phyloP scores from a whole-genome alignment of 2,113 vertebrate genomes.

The Cynocephalus volans region DNA sequence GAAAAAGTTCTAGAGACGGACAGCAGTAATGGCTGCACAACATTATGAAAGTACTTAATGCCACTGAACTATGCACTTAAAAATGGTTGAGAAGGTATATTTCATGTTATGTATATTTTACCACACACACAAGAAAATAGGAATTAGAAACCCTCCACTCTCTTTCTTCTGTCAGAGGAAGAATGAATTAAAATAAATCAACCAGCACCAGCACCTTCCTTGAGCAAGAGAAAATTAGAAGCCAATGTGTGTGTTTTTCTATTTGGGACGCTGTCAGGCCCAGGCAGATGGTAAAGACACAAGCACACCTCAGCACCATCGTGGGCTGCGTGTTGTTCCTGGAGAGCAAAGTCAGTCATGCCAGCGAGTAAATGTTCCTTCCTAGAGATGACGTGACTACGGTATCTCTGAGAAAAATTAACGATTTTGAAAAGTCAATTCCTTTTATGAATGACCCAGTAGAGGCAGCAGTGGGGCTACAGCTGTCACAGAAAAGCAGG shows the following conservation, averaged over 20 bases:
- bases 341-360: neutral
- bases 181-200: constrained; percentile 41
- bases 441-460: neutral
- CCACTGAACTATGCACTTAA: neutral
- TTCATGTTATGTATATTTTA: neutral
- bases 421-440: neutral
- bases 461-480: neutral
- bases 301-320: neutral
- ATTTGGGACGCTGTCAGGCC: neutral
- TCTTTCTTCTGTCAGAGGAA: neutral
- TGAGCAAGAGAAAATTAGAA: neutral
- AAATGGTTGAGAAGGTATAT: neutral
- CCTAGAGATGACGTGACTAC: neutral
- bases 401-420: neutral
- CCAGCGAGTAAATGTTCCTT: neutral
- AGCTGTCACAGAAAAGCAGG: neutral
- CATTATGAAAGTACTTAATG: neutral
- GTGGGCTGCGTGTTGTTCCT: neutral
- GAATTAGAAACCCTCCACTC: neutral
- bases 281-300: neutral
- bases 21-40: too few species aligned
- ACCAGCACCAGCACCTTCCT: neutral
- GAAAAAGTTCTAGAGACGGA: neutral
- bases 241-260: neutral
- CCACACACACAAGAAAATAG: neutral